phyloP scores from a whole-genome alignment of 2,797 vertebrate species.

The Chloroceryle inda region DNA sequence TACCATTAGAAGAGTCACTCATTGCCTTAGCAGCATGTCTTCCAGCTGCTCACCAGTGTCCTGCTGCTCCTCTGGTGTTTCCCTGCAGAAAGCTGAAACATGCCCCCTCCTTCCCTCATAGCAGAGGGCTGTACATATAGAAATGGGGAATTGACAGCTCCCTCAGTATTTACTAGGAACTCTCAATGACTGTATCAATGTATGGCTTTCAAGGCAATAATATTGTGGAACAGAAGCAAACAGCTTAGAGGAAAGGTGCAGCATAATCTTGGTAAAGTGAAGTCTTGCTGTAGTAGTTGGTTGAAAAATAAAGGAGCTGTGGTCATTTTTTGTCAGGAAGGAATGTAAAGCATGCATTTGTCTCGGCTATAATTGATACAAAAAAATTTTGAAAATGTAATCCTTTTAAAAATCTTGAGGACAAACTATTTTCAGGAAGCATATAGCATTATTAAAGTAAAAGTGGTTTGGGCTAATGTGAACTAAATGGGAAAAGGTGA shows the following conservation, averaged over 20 bases:
- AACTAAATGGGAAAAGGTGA: background rate
- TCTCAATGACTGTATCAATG: background rate
- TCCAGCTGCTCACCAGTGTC: background rate
- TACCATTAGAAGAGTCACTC: conserved; percentile 15
- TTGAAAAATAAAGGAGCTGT: background rate
- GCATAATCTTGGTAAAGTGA: background rate
- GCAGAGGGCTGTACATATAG: background rate
- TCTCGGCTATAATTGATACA: background rate
- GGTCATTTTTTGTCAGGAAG: background rate
- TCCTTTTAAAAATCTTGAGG: background rate
- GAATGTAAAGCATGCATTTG: background rate
- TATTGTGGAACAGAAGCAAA: background rate
- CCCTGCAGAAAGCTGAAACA: background rate
- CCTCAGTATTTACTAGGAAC: background rate
- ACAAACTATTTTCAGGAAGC: background rate
- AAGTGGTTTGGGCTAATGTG: background rate
- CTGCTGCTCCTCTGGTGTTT: background rate
- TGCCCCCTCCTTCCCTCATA: background rate
- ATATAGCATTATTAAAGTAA: background rate
- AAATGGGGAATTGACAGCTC: accelerated
- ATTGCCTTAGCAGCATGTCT: background rate
- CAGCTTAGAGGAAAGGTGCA: background rate
- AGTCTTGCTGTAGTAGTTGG: background rate
- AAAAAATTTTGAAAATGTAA: background rate
- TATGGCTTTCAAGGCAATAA: accelerated